phyloP scores from a whole-genome alignment of 1,140 invertebrate genomes.

The Chrysoperla carnea region DNA sequence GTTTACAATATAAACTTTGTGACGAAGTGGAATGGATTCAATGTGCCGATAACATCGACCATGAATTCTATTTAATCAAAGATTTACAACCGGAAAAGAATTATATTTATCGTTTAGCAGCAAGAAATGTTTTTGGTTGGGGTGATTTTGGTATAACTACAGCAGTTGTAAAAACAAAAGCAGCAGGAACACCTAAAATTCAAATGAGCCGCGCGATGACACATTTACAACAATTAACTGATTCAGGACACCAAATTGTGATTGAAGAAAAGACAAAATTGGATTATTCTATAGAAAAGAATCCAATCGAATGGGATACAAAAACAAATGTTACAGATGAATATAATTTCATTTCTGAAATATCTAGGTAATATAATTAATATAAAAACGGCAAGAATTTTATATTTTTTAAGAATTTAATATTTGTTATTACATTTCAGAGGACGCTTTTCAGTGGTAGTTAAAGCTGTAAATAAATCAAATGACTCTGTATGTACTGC shows the following conservation, averaged over 20 bases:
- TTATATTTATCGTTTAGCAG: constrained; percentile 79
- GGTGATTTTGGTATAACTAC: constrained; percentile 63
- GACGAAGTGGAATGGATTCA: constrained; percentile 74
- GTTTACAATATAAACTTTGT: constrained; percentile 58
- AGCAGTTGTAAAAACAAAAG: constrained; percentile 45
- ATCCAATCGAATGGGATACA: constrained; percentile 51
- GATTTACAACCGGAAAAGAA: constrained; percentile 56
- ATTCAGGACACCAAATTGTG: constrained; percentile 53
- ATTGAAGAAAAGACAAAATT: constrained; percentile 40
- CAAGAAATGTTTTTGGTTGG: constrained; percentile 87
- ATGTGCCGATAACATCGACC: constrained; percentile 73
- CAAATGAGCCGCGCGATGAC: constrained; percentile 61
- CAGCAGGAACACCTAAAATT: constrained; percentile 40
- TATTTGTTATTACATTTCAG: constrained; percentile 24
- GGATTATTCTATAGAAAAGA: constrained; percentile 56
- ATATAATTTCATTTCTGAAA: constrained; percentile 69
- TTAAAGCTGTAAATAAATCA: constrained; percentile 61
- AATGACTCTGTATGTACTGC: constrained; percentile 54
- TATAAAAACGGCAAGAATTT: neutral
- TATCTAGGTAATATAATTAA: constrained; percentile 27
- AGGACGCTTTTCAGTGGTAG: constrained; percentile 69
- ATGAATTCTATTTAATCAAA: constrained; percentile 78
- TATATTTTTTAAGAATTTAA: neutral
- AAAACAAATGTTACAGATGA: constrained; percentile 45
- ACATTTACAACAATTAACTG: constrained; percentile 66